A percentile compares a stretch with the other conserved stretches of the same genome.
Conservation (phyloP, 2,797 vertebrate genomes). For the Syndactyla subalaris region DNA sequence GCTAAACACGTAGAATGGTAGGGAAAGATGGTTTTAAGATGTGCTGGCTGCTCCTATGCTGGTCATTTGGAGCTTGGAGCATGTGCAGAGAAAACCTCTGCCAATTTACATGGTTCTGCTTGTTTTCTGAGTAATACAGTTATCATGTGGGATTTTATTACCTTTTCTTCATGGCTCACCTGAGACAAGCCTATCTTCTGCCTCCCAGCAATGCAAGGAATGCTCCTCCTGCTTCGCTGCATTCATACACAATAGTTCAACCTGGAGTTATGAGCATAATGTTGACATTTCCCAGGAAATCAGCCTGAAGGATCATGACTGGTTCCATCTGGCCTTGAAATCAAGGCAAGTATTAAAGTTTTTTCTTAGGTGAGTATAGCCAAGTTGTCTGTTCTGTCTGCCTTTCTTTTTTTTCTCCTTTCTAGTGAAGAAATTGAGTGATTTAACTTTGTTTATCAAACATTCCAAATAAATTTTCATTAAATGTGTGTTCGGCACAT, state of each 20-base stretch:
- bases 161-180: not conserved
- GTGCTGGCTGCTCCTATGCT: not conserved
- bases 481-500: not conserved
- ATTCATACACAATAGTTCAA: not conserved
- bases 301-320: not conserved
- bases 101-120: not conserved
- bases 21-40: not conserved
- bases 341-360: not conserved
- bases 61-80: not conserved
- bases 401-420: not conserved
- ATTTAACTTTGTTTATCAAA: not conserved
- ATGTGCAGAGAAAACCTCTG: not conserved
- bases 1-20: not conserved
- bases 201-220: not conserved
- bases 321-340: constrained; percentile 26
- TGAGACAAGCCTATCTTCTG: not conserved
- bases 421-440: not conserved
- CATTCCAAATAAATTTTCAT: not conserved
- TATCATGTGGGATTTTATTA: not conserved
- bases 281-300: constrained; percentile 38
- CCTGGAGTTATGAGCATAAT: not conserved
- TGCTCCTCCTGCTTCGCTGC: not conserved
- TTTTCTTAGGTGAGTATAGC: not conserved
- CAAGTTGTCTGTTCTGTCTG: not conserved
- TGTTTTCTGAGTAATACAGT: constrained; percentile 6